These are phyloP conservation scores for Peromyscus attwateri DNA, from an alignment of 2,797 vertebrate genomes.

Conservation along the genomic window DNA sequence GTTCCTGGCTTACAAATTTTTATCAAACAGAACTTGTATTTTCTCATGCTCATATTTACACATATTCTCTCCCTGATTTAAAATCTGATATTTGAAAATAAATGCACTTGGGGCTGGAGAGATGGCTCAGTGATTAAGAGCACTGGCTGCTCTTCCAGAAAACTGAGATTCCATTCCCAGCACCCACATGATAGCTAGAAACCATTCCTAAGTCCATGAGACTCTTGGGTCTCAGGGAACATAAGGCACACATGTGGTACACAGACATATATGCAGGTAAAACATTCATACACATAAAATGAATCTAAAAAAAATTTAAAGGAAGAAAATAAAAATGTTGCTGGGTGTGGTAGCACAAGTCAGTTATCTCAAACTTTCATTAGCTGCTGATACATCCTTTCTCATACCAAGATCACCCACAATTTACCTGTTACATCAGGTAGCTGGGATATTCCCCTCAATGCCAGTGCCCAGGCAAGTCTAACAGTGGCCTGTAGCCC, in stretches of 20 bases:
- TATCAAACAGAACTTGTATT: background rate
- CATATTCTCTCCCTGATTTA: background rate
- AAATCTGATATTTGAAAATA: background rate
- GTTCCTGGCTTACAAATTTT: background rate
- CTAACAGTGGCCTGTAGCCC: conserved; percentile 96
- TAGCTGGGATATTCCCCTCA: conserved; percentile 96
- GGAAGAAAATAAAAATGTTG: background rate
- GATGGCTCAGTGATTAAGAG: background rate
- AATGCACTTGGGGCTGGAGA: background rate
- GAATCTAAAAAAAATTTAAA: background rate
- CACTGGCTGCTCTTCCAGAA: background rate
- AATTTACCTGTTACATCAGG: conserved; percentile 95
- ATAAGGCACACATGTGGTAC: background rate
- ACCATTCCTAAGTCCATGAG: background rate
- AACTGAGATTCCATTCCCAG: background rate
- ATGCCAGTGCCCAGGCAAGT: conserved; percentile 95
- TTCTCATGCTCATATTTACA: background rate
- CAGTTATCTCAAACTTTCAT: background rate
- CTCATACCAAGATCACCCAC: background rate
- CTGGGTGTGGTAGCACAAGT: background rate
- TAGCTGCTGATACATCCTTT: background rate
- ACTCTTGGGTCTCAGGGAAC: background rate
- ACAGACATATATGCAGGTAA: background rate
- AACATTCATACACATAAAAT: background rate
- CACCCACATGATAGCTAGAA: background rate